phyloP scores from a whole-genome alignment of 1,140 invertebrate genomes.

The Gonatopus flavifemur region DNA sequence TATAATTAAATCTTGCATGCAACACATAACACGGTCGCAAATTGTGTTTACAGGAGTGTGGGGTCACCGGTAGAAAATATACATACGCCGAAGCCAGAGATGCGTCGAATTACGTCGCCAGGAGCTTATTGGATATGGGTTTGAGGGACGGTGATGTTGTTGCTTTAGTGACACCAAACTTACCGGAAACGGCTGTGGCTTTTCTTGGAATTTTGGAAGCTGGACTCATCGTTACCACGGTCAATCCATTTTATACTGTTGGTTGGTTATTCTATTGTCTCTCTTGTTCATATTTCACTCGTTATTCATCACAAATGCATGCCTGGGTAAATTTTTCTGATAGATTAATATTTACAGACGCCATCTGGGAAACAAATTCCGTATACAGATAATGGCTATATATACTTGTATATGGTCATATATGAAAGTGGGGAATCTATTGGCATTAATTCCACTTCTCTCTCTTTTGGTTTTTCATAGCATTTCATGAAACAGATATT shows the following conservation, averaged over 20 bases:
- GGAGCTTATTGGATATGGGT: slow-evolving; percentile 67
- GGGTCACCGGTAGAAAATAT: slow-evolving; percentile 69
- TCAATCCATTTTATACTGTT: slow-evolving; percentile 80
- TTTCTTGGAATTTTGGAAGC: slow-evolving; percentile 69
- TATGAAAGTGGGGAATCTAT: too few species aligned
- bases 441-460: too few species aligned
- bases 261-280: slow-evolving; percentile 63
- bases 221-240: slow-evolving; percentile 72
- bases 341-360: too few species aligned
- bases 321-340: too few species aligned
- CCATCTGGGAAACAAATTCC: too few species aligned
- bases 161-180: slow-evolving; percentile 72
- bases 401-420: too few species aligned
- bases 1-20: too few species aligned
- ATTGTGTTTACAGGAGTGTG: slow-evolving; percentile 69
- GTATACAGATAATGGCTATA: too few species aligned
- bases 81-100: slow-evolving; percentile 70
- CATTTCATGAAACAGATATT: too few species aligned
- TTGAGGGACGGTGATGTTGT: slow-evolving; percentile 71
- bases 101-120: slow-evolving; percentile 66
- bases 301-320: too few species aligned
- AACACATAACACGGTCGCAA: too few species aligned
- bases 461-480: too few species aligned
- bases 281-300: neutral
- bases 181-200: slow-evolving; percentile 74